Conservation (phyloP, 2,888 invertebrate genomes). For the Drosophila percnosoma region DNA sequence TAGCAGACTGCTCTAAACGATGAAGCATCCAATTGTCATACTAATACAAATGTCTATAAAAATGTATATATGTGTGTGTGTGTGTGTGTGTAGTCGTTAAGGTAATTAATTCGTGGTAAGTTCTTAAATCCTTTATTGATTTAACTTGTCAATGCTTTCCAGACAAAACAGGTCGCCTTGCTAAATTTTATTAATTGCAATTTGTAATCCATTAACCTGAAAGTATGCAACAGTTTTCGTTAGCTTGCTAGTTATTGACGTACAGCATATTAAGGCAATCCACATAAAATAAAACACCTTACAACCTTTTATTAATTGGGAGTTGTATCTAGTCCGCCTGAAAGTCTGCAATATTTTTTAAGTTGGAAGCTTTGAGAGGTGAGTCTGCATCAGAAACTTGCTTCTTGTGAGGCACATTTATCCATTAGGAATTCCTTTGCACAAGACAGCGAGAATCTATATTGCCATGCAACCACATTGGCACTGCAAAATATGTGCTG, state of each 20-base stretch:
- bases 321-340: conserved; percentile 11
- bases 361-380: not conserved
- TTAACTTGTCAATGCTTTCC: not conserved
- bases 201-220: not conserved
- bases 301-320: conserved; percentile 38
- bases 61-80: not conserved
- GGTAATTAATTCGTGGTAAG: not conserved
- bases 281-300: not conserved
- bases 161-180: not conserved
- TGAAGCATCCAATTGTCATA: not conserved
- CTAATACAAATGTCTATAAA: not conserved
- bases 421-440: conserved; percentile 73
- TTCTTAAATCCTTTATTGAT: not conserved
- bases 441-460: conserved; percentile 68
- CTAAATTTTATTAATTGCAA: not conserved
- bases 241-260: not conserved
- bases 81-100: not conserved
- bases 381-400: conserved; percentile 11
- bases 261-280: not conserved
- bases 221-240: not conserved
- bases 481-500: conserved; percentile 63
- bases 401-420: conserved; percentile 41
- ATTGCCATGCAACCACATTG: conserved; percentile 66
- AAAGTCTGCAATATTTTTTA: conserved; percentile 41
- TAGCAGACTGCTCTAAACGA: not conserved